Evolutionary conservation across 1,140 invertebrate species (phyloP), one percentile per base, ranked within the genome.

Genomic region (Leptinotarsa defecta): DNA sequence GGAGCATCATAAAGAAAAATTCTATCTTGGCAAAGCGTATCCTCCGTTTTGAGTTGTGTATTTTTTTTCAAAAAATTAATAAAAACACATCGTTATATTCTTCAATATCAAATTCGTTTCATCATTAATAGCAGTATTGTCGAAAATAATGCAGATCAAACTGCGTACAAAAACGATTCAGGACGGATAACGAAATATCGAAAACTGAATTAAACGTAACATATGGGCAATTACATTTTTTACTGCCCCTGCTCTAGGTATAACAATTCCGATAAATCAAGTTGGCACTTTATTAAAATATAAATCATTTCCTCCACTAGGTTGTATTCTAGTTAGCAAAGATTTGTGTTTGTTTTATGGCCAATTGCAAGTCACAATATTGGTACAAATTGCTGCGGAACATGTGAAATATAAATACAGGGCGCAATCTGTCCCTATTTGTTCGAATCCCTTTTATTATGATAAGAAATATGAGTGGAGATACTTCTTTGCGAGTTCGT

Each of bases 391-490:
- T 80, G 79, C 81, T 52, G 48, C 68, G 68, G 72, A 78, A 79
- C 81, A 80, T 79, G 81, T 80, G 79, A 82, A 79, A 82, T 78
- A 82, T 80, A 82, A 82, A 82, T 80, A 82, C 76, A 76, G 76
- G 62, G 74, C 69, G 77, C 81, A 77, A 82, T 82, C 81, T 82
- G 81, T 82, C 78, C 78, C 75, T 71, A 78, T 82, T 82, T 78
- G 68, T 70, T 49, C 20, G 77, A 81, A 82, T 80, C 81, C 81
- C 77, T 62, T 75, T 77, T 77, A 77, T 71, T 68, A 63, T 48
- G 57, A 62, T 27, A 52, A 72, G 61, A 72, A 64, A 43, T 62
- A 72, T 72, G 52, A 61, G 61, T 24, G 71, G 20, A 63, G 61
- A 61, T 64, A 62, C 20, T 65, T 61, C 52, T 72, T 24, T 15